Evolutionary conservation across 2,888 invertebrate species (phyloP).

Genomic region (Myopa tessellatipennis): DNA sequence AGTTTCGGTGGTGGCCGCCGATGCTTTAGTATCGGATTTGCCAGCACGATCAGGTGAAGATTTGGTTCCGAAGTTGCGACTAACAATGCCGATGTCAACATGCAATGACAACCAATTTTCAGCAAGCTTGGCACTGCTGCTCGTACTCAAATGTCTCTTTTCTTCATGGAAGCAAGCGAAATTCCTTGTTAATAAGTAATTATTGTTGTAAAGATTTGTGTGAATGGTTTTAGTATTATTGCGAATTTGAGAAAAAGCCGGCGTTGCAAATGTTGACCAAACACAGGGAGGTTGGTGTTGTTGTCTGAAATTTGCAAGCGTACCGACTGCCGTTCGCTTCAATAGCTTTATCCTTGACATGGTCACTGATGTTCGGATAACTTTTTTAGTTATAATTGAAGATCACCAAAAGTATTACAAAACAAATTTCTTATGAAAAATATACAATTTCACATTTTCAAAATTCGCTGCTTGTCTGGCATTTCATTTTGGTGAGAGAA

Average conservation of each 20-base stretch:
- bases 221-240: neutral
- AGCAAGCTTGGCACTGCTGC: neutral
- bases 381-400: neutral
- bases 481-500: neutral
- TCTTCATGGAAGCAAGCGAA: neutral
- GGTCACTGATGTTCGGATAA: neutral
- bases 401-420: neutral
- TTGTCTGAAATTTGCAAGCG: neutral
- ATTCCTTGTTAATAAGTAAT: neutral
- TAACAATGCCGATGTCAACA: neutral
- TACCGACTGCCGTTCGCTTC: neutral
- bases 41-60: constrained; percentile 51
- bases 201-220: constrained; percentile 6
- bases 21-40: constrained; percentile 55
- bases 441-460: constrained; percentile 5
- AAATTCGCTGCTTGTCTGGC: neutral
- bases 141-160: neutral
- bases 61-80: constrained; percentile 47
- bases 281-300: neutral
- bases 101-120: neutral
- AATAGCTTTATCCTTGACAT: constrained; percentile 31
- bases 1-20: constrained; percentile 51
- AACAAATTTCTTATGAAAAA: constrained; percentile 1
- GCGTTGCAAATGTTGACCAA: neutral
- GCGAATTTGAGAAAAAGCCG: neutral